Evolutionary conservation across 2,888 invertebrate species (phyloP).

Genomic region (Reticulitermes lucifugus): DNA sequence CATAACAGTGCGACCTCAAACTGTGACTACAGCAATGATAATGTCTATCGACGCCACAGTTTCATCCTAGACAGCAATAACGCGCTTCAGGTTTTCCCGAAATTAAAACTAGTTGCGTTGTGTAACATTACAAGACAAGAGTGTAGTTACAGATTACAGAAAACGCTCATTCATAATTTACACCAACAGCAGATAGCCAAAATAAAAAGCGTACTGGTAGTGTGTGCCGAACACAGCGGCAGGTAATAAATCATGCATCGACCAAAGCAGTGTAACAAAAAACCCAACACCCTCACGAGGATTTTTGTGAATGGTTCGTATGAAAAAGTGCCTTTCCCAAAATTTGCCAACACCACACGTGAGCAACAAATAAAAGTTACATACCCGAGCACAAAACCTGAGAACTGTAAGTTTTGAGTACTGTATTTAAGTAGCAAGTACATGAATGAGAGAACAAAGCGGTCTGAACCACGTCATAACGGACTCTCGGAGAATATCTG

Average conservation of each 20-base stretch:
- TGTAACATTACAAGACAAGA: neutral
- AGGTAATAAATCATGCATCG: neutral
- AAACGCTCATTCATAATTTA: neutral
- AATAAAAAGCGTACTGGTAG: neutral
- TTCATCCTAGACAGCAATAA: too few relatives aligned
- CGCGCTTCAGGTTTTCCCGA: too few relatives aligned
- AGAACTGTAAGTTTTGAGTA: neutral
- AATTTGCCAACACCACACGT: neutral
- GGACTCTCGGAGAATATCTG: neutral
- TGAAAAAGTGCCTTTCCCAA: neutral
- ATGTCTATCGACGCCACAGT: too few relatives aligned
- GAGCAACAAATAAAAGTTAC: neutral
- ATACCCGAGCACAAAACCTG: neutral
- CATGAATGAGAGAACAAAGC: neutral
- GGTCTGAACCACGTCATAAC: neutral
- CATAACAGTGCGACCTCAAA: too few relatives aligned
- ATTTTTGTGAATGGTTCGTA: neutral
- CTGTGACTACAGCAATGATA: too few relatives aligned
- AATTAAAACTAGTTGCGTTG: neutral
- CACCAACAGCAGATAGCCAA: neutral
- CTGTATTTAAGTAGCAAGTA: neutral
- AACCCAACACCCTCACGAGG: neutral
- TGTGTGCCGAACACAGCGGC: neutral
- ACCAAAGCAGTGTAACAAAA: neutral
- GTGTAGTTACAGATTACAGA: neutral